These are phyloP conservation scores for Nasonia longicornis DNA, from an alignment of 1,140 invertebrate genomes.

Conservation along the genomic window DNA sequence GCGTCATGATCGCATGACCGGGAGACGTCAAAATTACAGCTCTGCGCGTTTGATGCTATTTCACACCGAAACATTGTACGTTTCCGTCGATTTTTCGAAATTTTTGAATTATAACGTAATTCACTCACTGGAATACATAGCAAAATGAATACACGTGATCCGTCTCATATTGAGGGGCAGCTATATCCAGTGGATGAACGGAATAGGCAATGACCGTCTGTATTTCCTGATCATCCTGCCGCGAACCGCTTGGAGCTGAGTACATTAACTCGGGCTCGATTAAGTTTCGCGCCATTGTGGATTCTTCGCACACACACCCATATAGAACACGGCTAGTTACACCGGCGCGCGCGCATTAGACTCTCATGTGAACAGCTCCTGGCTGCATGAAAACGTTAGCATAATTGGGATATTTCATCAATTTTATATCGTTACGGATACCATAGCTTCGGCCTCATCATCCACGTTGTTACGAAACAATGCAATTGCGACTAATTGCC, in stretches of 20 bases:
- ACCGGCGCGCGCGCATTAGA: neutral
- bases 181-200: too few relatives aligned
- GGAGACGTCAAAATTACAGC: conserved; percentile 22
- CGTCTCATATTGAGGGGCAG: neutral
- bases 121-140: too few relatives aligned
- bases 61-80: neutral
- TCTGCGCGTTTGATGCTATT: neutral
- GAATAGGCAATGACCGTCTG: neutral
- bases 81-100: too few relatives aligned
- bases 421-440: neutral
- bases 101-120: too few relatives aligned
- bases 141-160: too few relatives aligned
- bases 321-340: neutral
- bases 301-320: neutral
- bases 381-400: neutral
- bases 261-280: conserved; percentile 11
- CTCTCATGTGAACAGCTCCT: neutral
- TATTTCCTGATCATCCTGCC: neutral
- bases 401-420: neutral
- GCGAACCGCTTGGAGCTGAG: neutral
- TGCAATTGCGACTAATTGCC: neutral
- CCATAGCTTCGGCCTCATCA: too few relatives aligned
- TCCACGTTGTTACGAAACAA: neutral
- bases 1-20: conserved; percentile 28
- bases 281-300: conserved; percentile 19